A percentile compares a stretch with the other conserved stretches of the same genome.
Conservation (phyloP, 2,888 invertebrate species). For the Zonitis immaculata region DNA sequence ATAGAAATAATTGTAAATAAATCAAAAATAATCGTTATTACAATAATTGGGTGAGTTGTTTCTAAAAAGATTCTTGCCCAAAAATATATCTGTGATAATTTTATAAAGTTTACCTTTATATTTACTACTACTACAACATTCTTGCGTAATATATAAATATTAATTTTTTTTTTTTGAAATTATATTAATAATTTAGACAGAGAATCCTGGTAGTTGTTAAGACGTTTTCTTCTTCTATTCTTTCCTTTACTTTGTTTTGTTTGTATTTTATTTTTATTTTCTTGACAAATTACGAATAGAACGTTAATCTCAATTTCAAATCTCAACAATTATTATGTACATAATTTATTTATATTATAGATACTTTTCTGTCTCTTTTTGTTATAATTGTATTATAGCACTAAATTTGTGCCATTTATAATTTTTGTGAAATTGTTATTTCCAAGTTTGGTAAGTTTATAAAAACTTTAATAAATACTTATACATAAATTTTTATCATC, state of each 20-base stretch:
- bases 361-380: conserved; percentile 28
- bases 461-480: conserved; percentile 40
- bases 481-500: no score
- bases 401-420: conserved; percentile 42
- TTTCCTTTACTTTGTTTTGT: no score
- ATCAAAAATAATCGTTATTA: conserved; percentile 27
- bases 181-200: conserved; percentile 10
- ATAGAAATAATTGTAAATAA: conserved; percentile 38
- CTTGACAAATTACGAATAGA: conserved; percentile 8
- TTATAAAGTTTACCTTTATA: conserved; percentile 26
- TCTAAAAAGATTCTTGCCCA: conserved; percentile 45
- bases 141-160: conserved; percentile 21
- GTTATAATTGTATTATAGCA: conserved; percentile 35
- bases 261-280: conserved; percentile 2
- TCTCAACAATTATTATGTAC: conserved; percentile 35
- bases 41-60: conserved; percentile 32
- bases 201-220: conserved; percentile 20
- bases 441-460: conserved; percentile 40
- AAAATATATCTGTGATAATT: conserved; percentile 45
- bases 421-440: conserved; percentile 32
- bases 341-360: conserved; percentile 33
- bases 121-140: conserved; percentile 26
- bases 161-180: no score
- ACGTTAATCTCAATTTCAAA: conserved; percentile 31
- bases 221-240: no score